Evolutionary conservation across 2,113 vertebrate genomes (phyloP).

Genomic region (Dipodomys ordii): DNA sequence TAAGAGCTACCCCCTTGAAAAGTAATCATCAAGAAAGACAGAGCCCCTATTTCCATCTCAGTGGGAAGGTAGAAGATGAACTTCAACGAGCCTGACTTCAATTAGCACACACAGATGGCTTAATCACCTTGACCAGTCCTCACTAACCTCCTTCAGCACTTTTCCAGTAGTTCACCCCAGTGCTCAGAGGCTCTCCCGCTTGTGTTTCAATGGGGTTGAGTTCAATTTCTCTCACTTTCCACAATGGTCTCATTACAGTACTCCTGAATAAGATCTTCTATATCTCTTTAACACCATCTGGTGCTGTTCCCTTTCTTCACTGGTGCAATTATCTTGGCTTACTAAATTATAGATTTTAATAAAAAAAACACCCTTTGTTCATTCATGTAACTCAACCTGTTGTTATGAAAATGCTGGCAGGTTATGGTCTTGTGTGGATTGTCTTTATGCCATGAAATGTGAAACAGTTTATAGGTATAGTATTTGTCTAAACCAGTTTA

Average conservation of each 20-base stretch:
- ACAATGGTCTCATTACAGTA: background rate
- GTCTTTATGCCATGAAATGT: background rate
- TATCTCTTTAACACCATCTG: background rate
- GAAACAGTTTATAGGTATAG: background rate
- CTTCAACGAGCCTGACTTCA: background rate
- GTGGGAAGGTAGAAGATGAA: background rate
- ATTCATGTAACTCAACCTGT: background rate
- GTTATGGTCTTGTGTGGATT: background rate
- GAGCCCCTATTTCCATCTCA: background rate
- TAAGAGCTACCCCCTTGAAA: background rate
- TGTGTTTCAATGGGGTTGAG: background rate
- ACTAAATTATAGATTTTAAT: background rate
- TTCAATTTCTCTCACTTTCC: background rate
- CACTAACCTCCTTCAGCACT: background rate
- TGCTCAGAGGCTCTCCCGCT: background rate
- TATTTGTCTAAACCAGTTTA: background rate
- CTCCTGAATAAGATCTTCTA: background rate
- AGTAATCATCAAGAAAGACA: slow-evolving; percentile 14
- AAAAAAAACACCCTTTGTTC: background rate
- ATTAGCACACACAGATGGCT: slow-evolving; percentile 3
- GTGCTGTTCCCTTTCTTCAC: background rate
- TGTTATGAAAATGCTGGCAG: background rate
- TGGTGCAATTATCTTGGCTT: slow-evolving; percentile 9
- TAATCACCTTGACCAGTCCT: background rate
- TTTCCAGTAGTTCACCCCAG: background rate